Evolutionary conservation across 2,113 vertebrate genomes (phyloP).

Genomic region (Charadrius vociferus): DNA sequence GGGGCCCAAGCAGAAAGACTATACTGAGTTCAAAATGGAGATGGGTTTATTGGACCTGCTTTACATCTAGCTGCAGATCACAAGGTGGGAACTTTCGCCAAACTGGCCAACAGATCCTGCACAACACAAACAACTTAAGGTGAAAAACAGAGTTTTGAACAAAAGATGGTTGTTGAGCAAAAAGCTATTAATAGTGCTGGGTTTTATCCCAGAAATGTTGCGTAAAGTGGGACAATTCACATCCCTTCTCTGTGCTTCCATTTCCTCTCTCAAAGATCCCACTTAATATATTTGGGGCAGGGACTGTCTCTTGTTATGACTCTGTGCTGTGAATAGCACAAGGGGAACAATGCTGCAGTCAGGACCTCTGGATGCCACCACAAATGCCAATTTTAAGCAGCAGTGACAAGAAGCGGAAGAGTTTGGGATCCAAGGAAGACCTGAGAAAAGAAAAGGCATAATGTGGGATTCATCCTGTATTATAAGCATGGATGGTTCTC

Average conservation of each 20-base stretch:
- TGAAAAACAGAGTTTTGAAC: slow-evolving; percentile 45
- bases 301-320: slow-evolving; percentile 30
- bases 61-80: background rate
- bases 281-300: slow-evolving; percentile 50
- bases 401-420: background rate
- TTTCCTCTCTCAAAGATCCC: slow-evolving; percentile 58
- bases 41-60: background rate
- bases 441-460: background rate
- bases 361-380: slow-evolving; percentile 44
- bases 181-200: slow-evolving; percentile 63
- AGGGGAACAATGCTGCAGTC: slow-evolving; percentile 34
- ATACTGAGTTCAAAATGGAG: background rate
- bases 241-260: slow-evolving; percentile 48
- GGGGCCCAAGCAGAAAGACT: background rate
- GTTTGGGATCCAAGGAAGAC: background rate
- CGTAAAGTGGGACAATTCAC: slow-evolving; percentile 49
- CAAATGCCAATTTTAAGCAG: slow-evolving; percentile 14
- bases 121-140: slow-evolving; percentile 46
- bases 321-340: slow-evolving; percentile 48
- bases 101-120: background rate
- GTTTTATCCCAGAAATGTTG: slow-evolving; percentile 61
- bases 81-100: background rate
- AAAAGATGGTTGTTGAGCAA: slow-evolving; percentile 58
- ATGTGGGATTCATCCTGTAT: background rate
- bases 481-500: background rate